Evolutionary conservation across 2,888 invertebrate genomes (phyloP).

Genomic region (Galerucella calmariensis): DNA sequence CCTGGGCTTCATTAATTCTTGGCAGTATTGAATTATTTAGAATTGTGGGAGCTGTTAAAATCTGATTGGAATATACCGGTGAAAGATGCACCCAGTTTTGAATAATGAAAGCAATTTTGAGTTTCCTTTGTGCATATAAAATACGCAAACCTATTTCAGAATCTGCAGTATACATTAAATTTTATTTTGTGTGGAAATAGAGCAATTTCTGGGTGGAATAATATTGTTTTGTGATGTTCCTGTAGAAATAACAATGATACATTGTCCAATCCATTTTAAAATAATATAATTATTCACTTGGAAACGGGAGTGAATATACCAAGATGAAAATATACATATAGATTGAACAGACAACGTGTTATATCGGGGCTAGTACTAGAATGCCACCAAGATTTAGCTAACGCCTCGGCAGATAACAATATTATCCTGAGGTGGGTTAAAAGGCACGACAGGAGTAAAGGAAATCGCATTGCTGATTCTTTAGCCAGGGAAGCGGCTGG

Average conservation of each 20-base stretch:
- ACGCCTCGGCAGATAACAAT: too few species aligned
- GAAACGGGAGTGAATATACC: too few species aligned
- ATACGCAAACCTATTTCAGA: constrained; percentile 19
- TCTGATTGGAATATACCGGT: constrained; percentile 21
- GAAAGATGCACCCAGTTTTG: constrained; percentile 12
- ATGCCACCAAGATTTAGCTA: too few species aligned
- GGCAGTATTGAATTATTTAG: neutral
- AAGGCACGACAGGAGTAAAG: too few species aligned
- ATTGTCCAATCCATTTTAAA: constrained; percentile 12
- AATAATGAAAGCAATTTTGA: constrained; percentile 30
- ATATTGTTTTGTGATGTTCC: constrained; percentile 25
- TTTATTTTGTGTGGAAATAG: constrained; percentile 17
- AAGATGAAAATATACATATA: too few species aligned
- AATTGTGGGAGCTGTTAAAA: constrained; percentile 13
- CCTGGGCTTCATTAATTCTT: neutral
- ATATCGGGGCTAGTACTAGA: too few species aligned
- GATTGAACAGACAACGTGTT: too few species aligned
- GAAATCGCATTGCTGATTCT: too few species aligned
- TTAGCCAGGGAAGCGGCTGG: too few species aligned
- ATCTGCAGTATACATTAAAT: constrained; percentile 26
- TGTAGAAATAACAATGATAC: constrained; percentile 18
- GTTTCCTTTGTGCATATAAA: constrained; percentile 28
- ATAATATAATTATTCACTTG: neutral
- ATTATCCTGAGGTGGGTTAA: too few species aligned
- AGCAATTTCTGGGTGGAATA: constrained; percentile 8